Evolutionary conservation across 2,797 vertebrate species (phyloP), one percentile per base, ranked within the genome.

Genomic region (Brachyalestes nurse): DNA sequence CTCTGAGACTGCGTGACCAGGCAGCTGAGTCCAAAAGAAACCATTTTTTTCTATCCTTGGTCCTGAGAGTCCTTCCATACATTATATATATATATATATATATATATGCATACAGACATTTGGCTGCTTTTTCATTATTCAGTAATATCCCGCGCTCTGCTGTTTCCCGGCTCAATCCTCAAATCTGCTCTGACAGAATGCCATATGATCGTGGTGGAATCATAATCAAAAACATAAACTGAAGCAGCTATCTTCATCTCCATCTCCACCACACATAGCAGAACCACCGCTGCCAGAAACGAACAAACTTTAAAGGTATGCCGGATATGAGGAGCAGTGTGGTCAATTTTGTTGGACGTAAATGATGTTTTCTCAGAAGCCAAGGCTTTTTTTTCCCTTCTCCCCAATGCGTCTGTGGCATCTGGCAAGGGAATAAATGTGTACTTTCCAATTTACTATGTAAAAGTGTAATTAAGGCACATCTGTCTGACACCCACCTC

Each of bases 401-500:
- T 40, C 62, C 85, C 84, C 90, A 62, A 65, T 51, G 51, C 16
- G 58, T 80, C 75, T 71, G 64, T 80, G 71, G 88, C 87, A 90
- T 90, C 89, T 91, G 91, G 91, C 87, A 89, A 72, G 83, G 19
- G 85, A 88, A 85, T 90, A 86, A 86, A 17, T 89, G 79, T 86
- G 72, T 90, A 80, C 85, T 87, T 90, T 90, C 84, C 86, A 64
- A 90, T 87, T 86, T 81, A 58, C 89, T 72, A 88, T 86, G 88
- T 90, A 88, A 87, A 92, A 91, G 86, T 87, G 75, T 78, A 87
- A 86, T 79, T 71, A 58, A 82, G 61, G 84, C 85, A 83, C 93
- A 90, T 94, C 91, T 94, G 93, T 87, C 90, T 84, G 76, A 89
- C 90, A 91, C 6, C 55, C 86, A 82, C 2, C 21, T 86, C 76